These are phyloP conservation scores for Sylvilagus floridanus DNA, from an alignment of 2,797 vertebrate species.

Conservation along the genomic window DNA sequence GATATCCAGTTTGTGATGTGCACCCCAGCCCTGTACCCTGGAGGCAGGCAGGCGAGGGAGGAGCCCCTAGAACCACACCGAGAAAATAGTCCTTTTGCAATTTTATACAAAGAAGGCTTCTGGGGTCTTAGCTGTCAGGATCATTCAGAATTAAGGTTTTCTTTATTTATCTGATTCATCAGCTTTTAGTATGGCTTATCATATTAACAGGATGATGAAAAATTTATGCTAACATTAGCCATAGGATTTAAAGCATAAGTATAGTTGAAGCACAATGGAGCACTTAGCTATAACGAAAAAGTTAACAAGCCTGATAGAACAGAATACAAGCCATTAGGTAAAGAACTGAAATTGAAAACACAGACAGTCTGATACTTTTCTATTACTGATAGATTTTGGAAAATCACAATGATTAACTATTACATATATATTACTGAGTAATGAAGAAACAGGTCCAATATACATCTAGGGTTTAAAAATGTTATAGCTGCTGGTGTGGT, in stretches of 20 bases:
- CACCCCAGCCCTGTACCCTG: background rate
- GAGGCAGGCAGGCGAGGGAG: background rate
- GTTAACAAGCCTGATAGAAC: background rate
- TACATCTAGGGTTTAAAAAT: background rate
- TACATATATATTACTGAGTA: background rate
- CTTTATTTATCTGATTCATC: slow-evolving; percentile 14
- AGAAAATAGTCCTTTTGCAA: slow-evolving; percentile 28
- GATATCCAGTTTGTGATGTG: background rate
- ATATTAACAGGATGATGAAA: slow-evolving; percentile 38
- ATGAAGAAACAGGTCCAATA: background rate
- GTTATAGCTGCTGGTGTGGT: background rate
- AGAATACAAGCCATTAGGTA: background rate
- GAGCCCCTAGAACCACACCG: background rate
- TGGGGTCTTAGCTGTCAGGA: slow-evolving; percentile 1
- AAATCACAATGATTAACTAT: slow-evolving; percentile 7
- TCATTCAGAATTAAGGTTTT: slow-evolving; percentile 7
- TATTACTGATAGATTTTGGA: slow-evolving; percentile 16
- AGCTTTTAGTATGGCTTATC: background rate
- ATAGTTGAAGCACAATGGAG: background rate
- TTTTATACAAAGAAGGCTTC: background rate
- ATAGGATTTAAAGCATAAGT: slow-evolving; percentile 41
- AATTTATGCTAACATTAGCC: background rate
- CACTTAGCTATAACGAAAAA: background rate
- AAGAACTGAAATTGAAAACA: background rate
- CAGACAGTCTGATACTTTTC: background rate